Base-by-base conservation (phyloP, 2,888 invertebrate genomes). In the Actias luna region DNA sequence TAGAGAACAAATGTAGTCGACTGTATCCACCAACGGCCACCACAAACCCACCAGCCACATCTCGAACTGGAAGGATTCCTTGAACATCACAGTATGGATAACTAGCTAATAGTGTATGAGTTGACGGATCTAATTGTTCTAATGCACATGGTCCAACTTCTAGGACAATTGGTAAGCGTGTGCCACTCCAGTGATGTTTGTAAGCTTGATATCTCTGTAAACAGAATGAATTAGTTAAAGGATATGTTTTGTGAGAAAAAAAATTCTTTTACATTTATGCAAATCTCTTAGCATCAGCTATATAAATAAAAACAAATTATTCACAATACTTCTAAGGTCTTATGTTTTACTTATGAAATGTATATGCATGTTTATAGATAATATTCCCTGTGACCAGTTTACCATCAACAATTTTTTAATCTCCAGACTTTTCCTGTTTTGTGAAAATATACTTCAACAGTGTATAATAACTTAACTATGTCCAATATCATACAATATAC, bases 161-260 rank as follows among this genome's bases (percentile, higher is more conserved):
- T 65, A 99, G 89, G 29, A 97, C 95, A 22, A 98, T 95, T 0
- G 98, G 98, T 52, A 98, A 93, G 67, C 97, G 94, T 39, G 96
- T 97, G 61, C 98, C 98, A 58, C 98, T 98, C 99, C 99, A 99
- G 79, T 99, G 99, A 80, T 98, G 96, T 89, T 99, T 99, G 87
- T 96, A 97, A 5, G 97, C 98, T 88, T 96, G 96, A 88, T 96
- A 98, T 78, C 95, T 94, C 97, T 97, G 88, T 29, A 75, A 75
- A 62, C 27, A 25, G 52, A 62, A 12, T 18, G 1, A 18, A 42
- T 60, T 31, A 50, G 27, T 2, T 12, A 16, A 60, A 57, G 58
- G 14, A 25, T 25, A 50, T 42, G 1, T 42, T 18, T 5, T 18
- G 16, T 14, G n/a, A n/a, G n/a, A n/a, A n/a, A n/a, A n/a, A n/a